Base-by-base conservation (phyloP, 2,797 vertebrate species). In the Mormyrops boulengeri region DNA sequence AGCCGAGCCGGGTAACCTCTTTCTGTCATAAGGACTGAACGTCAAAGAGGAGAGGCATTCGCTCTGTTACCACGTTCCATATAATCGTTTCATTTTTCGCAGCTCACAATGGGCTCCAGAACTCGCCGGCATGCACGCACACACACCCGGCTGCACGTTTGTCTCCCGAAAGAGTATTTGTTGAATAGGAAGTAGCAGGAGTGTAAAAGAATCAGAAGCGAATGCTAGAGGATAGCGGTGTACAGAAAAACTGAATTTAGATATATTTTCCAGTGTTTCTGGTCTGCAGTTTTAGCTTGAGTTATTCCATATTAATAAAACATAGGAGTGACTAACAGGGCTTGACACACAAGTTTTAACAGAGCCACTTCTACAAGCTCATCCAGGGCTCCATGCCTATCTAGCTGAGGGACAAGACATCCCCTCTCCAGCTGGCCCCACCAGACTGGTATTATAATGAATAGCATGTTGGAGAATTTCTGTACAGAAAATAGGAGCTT, bases 21-120 rank as follows among this genome's bases (percentile, higher is more conserved):
- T 89, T 89, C 84, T 89, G 89, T 60, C 89, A 88, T 88, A 80
- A 52, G 73, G 34, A 85, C 57, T 38, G 88, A 55, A 47, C 52
- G 90, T 69, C 85, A 91, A 89, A 66, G 49, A 84, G 84, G 62
- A 14, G 34, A 34, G 49, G 49, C 41, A 57, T 66, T 49, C 34
- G 52, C 19, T 85, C 14, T 12, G 2, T 22, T 60, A n/a, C 77
- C 89, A 41, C 19, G 34, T 69, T 89, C 84, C 53, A 77, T 49
- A 84, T 89, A 90, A 90, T 88, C 44, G 50, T 69, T 87, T 26
- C 86, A 87, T 89, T 87, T 88, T 34, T 69, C 8, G 3, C n/a
- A 26, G 60, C 38, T 26, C 57, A 88, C 60, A 49, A 69, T 44
- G 44, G 44, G 19, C 60, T 41, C 52, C 86, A 87, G 52, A 34